A percentile compares a stretch with the other conserved stretches of the same genome.
Evolutionary conservation across 2,113 vertebrate species (phyloP).

Genomic region (Strigops habroptila): DNA sequence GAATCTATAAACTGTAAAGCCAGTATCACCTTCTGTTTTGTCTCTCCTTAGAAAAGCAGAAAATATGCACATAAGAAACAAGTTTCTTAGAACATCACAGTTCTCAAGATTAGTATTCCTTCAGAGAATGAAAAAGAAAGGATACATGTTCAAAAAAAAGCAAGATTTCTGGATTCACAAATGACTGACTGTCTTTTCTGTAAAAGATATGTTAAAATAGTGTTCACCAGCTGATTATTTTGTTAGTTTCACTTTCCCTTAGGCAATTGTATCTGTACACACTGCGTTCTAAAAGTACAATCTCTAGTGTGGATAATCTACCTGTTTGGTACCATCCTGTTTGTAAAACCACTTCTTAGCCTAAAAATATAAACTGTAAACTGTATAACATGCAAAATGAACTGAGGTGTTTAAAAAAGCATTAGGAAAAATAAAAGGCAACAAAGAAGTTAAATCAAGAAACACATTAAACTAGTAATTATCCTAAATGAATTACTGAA

Average conservation of each 20-base stretch:
- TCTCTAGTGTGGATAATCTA: constrained; percentile 77
- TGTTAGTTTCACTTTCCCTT: constrained; percentile 81
- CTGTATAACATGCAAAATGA: constrained; percentile 76
- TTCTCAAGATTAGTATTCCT: constrained; percentile 14
- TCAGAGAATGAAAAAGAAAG: constrained; percentile 63
- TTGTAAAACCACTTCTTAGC: constrained; percentile 72
- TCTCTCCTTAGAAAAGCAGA: constrained; percentile 32
- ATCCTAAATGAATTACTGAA: constrained; percentile 57
- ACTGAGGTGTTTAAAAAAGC: constrained; percentile 65
- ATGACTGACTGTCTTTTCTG: constrained; percentile 70
- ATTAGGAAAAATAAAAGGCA: constrained; percentile 60
- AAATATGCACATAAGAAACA: not conserved
- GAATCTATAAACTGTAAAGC: constrained; percentile 22
- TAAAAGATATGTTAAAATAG: constrained; percentile 72
- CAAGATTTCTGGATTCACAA: constrained; percentile 73
- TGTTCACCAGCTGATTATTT: constrained; percentile 70
- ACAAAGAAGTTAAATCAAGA: constrained; percentile 56
- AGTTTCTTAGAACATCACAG: constrained; percentile 2
- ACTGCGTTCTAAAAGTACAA: constrained; percentile 72
- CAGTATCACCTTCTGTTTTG: not conserved
- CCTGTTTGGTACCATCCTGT: constrained; percentile 74
- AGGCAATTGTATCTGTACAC: constrained; percentile 76
- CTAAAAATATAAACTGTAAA: constrained; percentile 76
- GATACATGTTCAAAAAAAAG: constrained; percentile 56
- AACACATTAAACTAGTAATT: constrained; percentile 44